Base-by-base conservation (phyloP, 2,797 vertebrate species). In the Etheostoma nigrum region DNA sequence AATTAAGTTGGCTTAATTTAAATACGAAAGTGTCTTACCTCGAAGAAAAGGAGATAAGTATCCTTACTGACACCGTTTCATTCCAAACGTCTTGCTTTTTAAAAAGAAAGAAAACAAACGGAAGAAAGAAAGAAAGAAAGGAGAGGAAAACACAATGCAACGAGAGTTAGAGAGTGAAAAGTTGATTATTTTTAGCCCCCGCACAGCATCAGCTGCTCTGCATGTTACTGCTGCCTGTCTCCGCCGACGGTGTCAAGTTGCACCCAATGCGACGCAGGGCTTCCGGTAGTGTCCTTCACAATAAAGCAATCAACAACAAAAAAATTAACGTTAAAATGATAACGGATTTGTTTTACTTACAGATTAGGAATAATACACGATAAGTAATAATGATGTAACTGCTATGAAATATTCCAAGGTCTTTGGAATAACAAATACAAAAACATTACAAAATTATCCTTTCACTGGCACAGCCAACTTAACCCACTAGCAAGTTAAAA, bases 111-210 rank as follows among this genome's bases (percentile, higher is more conserved):
- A 30, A 40, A 77, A 70, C 44, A 64, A 72, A 42, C 33, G 18
- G 27, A 60, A n/a, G 7, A n/a, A 13, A 69, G 6, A 60, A 60
- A n/a, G 7, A n/a, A 13, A 69, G 6, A 60, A 60, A 63, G 21
- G 62, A 51, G 47, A 54, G 23, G 45, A 72, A 61, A 47, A 82
- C 42, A 25, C 67, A 79, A 78, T 76, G 64, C 44, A 51, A 68
- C 66, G 57, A 64, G 72, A 82, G 64, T 8, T 65, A 66, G 19
- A 73, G 73, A 61, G 74, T 64, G 66, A 47, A 88, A 82, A 74
- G 79, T 76, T 72, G 89, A 92, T 93, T 95, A 96, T 96, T 95
- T 95, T 96, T 95, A 95, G 95, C 89, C 72, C 70, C 42, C 23
- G 67, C 52, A n/a, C 65, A 67, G 83, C 74, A 88, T 94, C 94